Evolutionary conservation across 2,888 invertebrate species (phyloP).

Genomic region (Chrysolina oricalcia): DNA sequence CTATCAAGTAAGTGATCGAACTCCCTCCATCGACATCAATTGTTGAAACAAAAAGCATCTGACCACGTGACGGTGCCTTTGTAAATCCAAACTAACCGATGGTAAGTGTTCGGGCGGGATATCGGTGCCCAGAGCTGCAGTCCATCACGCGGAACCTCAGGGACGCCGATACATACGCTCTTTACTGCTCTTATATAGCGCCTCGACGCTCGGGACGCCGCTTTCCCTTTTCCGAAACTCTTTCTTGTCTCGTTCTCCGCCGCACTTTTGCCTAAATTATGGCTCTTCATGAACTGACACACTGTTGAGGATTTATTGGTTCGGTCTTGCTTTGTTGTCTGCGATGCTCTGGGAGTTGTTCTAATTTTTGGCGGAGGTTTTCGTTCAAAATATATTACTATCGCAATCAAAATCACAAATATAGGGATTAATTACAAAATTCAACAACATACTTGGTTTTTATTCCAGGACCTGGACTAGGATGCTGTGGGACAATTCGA

Average conservation of each 20-base stretch:
- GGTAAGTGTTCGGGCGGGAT: conserved; percentile 62
- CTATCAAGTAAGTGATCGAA: not conserved
- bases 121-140: conserved; percentile 63
- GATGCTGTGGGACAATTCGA: too few species aligned
- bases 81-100: conserved; percentile 67
- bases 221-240: conserved; percentile 61
- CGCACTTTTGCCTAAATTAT: conserved; percentile 63
- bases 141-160: conserved; percentile 64
- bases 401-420: too few species aligned
- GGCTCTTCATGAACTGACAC: conserved; percentile 59
- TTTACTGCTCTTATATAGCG: conserved; percentile 60
- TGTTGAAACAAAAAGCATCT: conserved; percentile 58
- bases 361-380: conserved; percentile 52
- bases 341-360: conserved; percentile 2
- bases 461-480: too few species aligned
- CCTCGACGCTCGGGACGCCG: conserved; percentile 51
- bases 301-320: conserved; percentile 47
- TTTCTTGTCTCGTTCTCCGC: conserved; percentile 52
- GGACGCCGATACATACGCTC: conserved; percentile 60
- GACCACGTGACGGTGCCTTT: conserved; percentile 64
- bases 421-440: too few species aligned
- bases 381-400: conserved; percentile 18
- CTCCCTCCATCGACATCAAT: conserved; percentile 6
- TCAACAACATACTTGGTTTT: too few species aligned
- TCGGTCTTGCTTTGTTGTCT: not conserved